phyloP scores from a whole-genome alignment of 2,888 invertebrate species.

The Zygothrica quintamaculata region DNA sequence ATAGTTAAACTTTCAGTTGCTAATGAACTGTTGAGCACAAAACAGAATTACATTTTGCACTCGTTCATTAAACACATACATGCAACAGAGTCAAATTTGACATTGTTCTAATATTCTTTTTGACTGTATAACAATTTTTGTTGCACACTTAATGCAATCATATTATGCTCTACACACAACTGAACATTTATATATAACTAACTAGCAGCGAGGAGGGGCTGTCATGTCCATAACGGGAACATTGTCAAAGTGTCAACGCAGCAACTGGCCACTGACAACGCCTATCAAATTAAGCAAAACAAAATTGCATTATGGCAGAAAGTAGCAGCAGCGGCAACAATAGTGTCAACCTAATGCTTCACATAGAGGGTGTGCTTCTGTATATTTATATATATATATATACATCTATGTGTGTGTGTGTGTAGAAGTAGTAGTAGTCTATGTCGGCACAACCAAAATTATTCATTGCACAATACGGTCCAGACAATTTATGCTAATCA shows the following conservation, averaged over 20 bases:
- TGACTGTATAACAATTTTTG: no score
- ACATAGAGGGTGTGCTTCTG: not conserved
- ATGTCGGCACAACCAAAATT: conserved; percentile 65
- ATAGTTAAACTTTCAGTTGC: no score
- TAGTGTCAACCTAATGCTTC: conserved; percentile 9
- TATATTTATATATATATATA: not conserved
- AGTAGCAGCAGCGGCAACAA: conserved; percentile 35
- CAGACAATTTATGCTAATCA: conserved; percentile 83
- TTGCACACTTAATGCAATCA: no score
- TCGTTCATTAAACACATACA: no score
- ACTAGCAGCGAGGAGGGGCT: conserved; percentile 11
- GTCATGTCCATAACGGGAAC: conserved; percentile 40
- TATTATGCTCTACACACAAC: not conserved
- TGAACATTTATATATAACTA: not conserved
- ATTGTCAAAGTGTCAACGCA: conserved; percentile 58
- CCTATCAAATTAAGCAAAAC: conserved; percentile 78
- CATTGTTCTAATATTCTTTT: no score
- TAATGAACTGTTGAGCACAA: no score
- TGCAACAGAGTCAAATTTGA: no score
- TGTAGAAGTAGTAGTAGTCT: conserved; percentile 33
- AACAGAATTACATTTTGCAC: no score
- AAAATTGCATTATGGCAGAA: conserved; percentile 74
- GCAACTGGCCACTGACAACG: conserved; percentile 71
- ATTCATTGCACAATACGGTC: conserved; percentile 81
- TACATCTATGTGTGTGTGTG: not conserved